These are phyloP conservation scores for Mesoligia furuncula DNA, from an alignment of 2,888 invertebrate species.

Conservation along the genomic window DNA sequence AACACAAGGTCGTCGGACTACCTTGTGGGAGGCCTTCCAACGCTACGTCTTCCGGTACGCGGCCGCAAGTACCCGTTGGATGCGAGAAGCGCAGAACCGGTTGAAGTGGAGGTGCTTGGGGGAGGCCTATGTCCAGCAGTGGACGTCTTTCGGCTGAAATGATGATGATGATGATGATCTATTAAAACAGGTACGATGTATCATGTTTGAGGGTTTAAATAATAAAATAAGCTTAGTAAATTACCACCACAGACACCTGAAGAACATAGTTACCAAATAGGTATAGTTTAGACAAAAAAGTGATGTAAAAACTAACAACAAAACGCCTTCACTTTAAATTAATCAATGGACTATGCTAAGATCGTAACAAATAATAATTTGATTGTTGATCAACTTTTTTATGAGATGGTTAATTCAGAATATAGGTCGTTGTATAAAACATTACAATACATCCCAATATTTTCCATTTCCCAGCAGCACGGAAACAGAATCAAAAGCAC, in stretches of 20 bases:
- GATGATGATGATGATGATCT: too few relatives aligned
- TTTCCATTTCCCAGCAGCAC: background rate
- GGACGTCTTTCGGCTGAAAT: too few relatives aligned
- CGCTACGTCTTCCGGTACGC: too few relatives aligned
- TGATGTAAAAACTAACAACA: background rate
- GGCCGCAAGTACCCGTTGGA: too few relatives aligned
- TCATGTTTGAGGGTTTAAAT: background rate
- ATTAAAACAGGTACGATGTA: background rate
- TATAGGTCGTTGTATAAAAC: background rate
- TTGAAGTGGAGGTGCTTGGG: too few relatives aligned
- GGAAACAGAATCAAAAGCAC: slow-evolving; percentile 17
- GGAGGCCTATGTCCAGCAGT: too few relatives aligned
- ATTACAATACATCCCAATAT: background rate
- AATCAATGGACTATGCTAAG: background rate
- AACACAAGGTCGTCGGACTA: too few relatives aligned
- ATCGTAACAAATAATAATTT: background rate
- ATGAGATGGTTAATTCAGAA: background rate
- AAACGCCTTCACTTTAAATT: background rate
- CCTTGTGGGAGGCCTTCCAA: too few relatives aligned
- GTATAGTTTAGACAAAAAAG: too few relatives aligned
- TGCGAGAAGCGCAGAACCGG: too few relatives aligned
- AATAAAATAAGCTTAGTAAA: background rate
- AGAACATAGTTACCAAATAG: too few relatives aligned
- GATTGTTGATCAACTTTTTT: background rate
- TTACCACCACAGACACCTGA: background rate